Percentiles rank a stretch among this genome's conserved stretches.
Evolutionary conservation across 2,888 invertebrate genomes (phyloP).

Genomic region (Drosophila anomalata): DNA sequence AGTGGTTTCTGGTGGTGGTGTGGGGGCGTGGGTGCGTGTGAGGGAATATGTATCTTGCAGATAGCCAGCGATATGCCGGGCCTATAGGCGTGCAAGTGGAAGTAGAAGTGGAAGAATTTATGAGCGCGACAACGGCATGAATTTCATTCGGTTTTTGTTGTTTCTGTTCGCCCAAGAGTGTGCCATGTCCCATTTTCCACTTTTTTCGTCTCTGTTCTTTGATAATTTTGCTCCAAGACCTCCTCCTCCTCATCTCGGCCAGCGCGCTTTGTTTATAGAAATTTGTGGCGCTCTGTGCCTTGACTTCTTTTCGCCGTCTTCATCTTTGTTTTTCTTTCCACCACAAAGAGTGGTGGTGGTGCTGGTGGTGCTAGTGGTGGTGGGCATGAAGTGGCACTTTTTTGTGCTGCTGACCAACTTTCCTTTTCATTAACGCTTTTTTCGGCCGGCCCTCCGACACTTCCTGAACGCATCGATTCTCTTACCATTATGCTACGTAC

Average conservation of each 20-base stretch:
- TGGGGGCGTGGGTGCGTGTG: conserved; percentile 7
- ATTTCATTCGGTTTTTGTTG: conserved; percentile 42
- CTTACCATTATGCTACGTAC: background rate
- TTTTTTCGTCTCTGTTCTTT: conserved; percentile 38
- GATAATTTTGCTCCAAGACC: conserved; percentile 40
- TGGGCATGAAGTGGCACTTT: conserved; percentile 44
- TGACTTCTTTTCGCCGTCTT: conserved; percentile 29
- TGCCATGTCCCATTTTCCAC: conserved; percentile 46
- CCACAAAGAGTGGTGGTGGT: conserved; percentile 4
- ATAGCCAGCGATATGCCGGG: conserved; percentile 32
- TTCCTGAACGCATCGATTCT: conserved; percentile 39
- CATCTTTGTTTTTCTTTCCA: conserved; percentile 41
- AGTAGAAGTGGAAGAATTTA: conserved; percentile 32
- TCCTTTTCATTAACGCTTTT: conserved; percentile 49
- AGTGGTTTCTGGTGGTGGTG: conserved; percentile 27
- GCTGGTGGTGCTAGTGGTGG: no score
- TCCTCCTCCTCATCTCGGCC: conserved; percentile 37
- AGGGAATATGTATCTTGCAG: conserved; percentile 26
- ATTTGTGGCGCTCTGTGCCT: conserved; percentile 35
- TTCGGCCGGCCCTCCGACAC: conserved; percentile 10
- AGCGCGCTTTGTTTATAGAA: conserved; percentile 47
- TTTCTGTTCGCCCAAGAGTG: conserved; percentile 39
- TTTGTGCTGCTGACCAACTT: conserved; percentile 47
- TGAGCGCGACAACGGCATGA: conserved; percentile 49
- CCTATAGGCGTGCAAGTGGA: background rate